Percentiles rank a stretch among this genome's conserved stretches.
Evolutionary conservation across 1,140 invertebrate species (phyloP).

Genomic region (Dendrolimus punctatus): DNA sequence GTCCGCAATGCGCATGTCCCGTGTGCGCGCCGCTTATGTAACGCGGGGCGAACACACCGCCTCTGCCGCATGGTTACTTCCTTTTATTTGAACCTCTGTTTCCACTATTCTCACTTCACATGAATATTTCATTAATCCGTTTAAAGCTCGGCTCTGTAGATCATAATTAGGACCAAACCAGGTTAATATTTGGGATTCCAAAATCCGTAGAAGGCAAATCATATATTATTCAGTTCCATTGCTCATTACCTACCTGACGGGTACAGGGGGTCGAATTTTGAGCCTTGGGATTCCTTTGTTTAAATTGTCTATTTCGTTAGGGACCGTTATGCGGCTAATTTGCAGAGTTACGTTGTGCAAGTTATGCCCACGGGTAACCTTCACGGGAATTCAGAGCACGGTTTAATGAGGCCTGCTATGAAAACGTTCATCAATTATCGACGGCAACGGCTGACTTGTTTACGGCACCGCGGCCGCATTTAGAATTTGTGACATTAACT

Average conservation of each 20-base stretch:
- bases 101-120: slow-evolving; percentile 4
- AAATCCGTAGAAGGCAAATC: too few relatives aligned
- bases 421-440: slow-evolving; percentile 67
- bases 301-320: neutral
- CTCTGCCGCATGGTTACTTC: slow-evolving; percentile 7
- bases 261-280: too few relatives aligned
- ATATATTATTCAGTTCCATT: too few relatives aligned
- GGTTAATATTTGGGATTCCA: too few relatives aligned
- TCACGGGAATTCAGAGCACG: slow-evolving; percentile 55
- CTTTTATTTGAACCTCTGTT: too few relatives aligned
- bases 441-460: slow-evolving; percentile 54
- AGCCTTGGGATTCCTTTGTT: neutral
- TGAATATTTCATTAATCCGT: slow-evolving; percentile 35
- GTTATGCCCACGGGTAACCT: slow-evolving; percentile 44
- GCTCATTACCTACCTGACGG: too few relatives aligned
- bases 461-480: slow-evolving; percentile 60
- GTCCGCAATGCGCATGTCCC: slow-evolving; percentile 51
- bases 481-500: slow-evolving; percentile 54
- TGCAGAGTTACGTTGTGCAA: slow-evolving; percentile 13
- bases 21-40: slow-evolving; percentile 51
- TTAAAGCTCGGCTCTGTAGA: neutral
- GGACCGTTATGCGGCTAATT: neutral
- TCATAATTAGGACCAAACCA: slow-evolving; percentile 1
- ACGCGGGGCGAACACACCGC: slow-evolving; percentile 34
- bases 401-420: slow-evolving; percentile 62